Evolutionary conservation across 2,797 vertebrate genomes (phyloP), one percentile per base, ranked within the genome.

Genomic region (Pseudochromis fuscus): DNA sequence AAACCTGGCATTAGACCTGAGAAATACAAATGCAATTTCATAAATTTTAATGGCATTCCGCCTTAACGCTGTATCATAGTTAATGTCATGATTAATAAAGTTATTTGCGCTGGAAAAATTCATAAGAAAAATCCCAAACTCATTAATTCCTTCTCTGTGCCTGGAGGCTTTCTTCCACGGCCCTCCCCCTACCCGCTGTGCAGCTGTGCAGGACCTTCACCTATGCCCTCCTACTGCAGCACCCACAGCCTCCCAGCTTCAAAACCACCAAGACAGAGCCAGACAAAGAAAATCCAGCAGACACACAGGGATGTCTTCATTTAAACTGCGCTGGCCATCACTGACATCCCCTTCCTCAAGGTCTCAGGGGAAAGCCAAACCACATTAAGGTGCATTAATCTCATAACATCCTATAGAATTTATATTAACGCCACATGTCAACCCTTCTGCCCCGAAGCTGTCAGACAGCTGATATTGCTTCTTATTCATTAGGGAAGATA

Each of bases 161-260:
- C 87, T 79, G 55, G 45, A 72, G 89, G 87, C 71, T 75, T 72
- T 70, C 71, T 72, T 75, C 53, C 30, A 21, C 49, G 38, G 27
- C 51, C 73, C 58, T 28, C 73, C 75, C 77, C 53, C 67, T 45
- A 67, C 71, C 59, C 50, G 46, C 83, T 87, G 69, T 83, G 87
- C 89, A 88, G 86, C 88, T 91, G 89, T 85, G 87, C 77, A 71
- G 85, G 88, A 90, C 88, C 90, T 92, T 92, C 88, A 93, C 90
- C 91, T 90, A 57, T 90, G 88, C 52, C 90, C 89, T 84, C 85
- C 50, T 72, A 18, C 84, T 87, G 83, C 50, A 1, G 72, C 79
- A 70, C 78, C 82, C 61, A 45, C 70, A 63, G 67, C 58, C 67
- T 67, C 51, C 16, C 63, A 42, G 73, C 75, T 80, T 77, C 58